These are phyloP conservation scores for Gnatocerus cornutus DNA, from an alignment of 2,888 invertebrate species.

Conservation along the genomic window DNA sequence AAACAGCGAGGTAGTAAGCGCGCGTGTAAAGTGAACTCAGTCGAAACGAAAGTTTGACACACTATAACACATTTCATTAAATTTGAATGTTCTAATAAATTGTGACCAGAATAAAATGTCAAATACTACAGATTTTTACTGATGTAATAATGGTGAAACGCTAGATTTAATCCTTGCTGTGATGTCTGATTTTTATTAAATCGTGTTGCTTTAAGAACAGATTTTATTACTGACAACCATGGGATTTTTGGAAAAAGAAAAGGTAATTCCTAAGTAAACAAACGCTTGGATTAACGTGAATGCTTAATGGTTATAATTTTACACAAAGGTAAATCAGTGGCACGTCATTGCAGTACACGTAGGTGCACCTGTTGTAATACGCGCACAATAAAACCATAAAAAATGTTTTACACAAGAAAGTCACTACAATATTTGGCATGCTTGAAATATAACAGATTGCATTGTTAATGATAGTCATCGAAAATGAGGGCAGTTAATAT, in stretches of 20 bases:
- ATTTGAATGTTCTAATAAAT: constrained; percentile 19
- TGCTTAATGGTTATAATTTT: no score
- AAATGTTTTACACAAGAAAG: no score
- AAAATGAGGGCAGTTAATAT: no score
- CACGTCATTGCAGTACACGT: no score
- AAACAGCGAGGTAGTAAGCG: constrained; percentile 4
- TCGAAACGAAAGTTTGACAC: constrained; percentile 41
- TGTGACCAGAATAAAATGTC: constrained; percentile 5
- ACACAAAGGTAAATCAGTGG: background rate
- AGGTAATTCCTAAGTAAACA: constrained; percentile 14
- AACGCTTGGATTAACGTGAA: no score
- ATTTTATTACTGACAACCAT: constrained; percentile 24
- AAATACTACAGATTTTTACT: background rate
- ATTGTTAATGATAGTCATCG: no score
- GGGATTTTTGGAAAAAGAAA: constrained; percentile 18
- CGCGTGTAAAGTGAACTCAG: constrained; percentile 18
- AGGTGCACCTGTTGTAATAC: no score
- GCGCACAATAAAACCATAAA: no score
- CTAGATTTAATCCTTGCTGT: constrained; percentile 1
- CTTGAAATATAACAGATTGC: no score
- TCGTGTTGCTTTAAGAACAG: constrained; percentile 1
- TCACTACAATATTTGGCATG: no score
- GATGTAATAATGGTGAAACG: constrained; percentile 3
- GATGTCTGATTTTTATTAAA: constrained; percentile 1
- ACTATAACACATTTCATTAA: constrained; percentile 31